Evolutionary conservation across 2,797 vertebrate genomes (phyloP), one percentile per base, ranked within the genome.

Genomic region (Odontamblyopus lacepedii): DNA sequence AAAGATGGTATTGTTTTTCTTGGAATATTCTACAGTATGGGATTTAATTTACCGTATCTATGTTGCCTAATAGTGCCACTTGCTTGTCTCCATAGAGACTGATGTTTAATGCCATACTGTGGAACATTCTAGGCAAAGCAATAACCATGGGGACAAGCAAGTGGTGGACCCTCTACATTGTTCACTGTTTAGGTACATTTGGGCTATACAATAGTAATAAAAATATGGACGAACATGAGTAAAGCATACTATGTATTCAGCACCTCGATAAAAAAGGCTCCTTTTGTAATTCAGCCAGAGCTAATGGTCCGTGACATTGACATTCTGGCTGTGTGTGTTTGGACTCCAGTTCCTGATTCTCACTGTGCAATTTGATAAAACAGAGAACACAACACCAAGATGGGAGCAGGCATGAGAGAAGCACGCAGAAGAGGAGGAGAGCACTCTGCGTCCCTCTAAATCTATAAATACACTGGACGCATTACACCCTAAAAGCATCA

Each of bases 401-500:
- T 72, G 72, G 71, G 61, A 71, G 76, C 27, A 76, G 77, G 79
- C 76, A 70, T 77, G 76, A 76, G 70, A 76, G 53, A 78, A 67
- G 76, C 73, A 78, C 53, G 50, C 41, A 77, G 74, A 35, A 16
- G 64, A 63, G 60, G 67, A 41, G 63, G n/a, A 62, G 74, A 61
- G 56, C 78, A 89, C 89, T 87, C 84, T 68, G 75, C 16, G 7
- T 89, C 84, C 87, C 87, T 74, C 26, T 84, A 90, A 82, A 86
- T 90, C 90, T 92, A 91, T 91, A 91, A 92, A 92, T 92, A 91
- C 83, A 75, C 82, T 88, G 83, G 85, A 89, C 87, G 88, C 90
- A 89, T 91, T 90, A 90, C 89, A 90, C 81, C 77, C 87, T 89
- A 86, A 92, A 90, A 92, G 91, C 90, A 90, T 92, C 83, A 87